Evolutionary conservation across 2,797 vertebrate genomes (phyloP).

Genomic region (Coluber constrictor): DNA sequence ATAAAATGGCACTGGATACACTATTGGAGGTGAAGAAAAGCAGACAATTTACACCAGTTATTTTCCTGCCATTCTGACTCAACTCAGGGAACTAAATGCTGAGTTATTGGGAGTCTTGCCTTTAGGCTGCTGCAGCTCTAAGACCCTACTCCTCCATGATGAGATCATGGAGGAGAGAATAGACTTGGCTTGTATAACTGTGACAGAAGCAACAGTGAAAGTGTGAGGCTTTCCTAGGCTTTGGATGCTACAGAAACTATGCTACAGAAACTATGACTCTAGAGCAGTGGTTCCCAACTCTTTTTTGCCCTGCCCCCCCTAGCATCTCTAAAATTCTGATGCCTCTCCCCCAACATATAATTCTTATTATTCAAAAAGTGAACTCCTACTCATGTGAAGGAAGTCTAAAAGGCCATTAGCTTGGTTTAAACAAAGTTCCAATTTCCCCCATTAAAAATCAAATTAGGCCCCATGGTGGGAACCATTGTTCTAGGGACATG

Average conservation of each 20-base stretch:
- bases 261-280: neutral
- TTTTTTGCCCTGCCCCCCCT: too few relatives aligned
- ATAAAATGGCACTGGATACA: neutral
- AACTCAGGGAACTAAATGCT: neutral
- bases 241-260: neutral
- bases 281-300: neutral
- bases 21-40: neutral
- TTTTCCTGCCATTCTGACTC: neutral
- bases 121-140: neutral
- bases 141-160: neutral
- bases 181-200: neutral
- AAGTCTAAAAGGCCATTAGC: too few relatives aligned
- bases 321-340: too few relatives aligned
- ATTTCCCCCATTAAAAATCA: too few relatives aligned
- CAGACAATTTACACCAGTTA: neutral
- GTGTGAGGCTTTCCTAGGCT: neutral
- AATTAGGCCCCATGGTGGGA: too few relatives aligned
- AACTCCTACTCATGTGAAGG: too few relatives aligned
- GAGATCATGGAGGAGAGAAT: neutral
- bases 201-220: neutral
- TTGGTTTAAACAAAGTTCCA: too few relatives aligned
- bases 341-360: too few relatives aligned
- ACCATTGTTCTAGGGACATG: neutral
- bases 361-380: too few relatives aligned
- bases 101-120: neutral